phyloP scores from a whole-genome alignment of 2,888 invertebrate genomes.

The Acronicta alni region DNA sequence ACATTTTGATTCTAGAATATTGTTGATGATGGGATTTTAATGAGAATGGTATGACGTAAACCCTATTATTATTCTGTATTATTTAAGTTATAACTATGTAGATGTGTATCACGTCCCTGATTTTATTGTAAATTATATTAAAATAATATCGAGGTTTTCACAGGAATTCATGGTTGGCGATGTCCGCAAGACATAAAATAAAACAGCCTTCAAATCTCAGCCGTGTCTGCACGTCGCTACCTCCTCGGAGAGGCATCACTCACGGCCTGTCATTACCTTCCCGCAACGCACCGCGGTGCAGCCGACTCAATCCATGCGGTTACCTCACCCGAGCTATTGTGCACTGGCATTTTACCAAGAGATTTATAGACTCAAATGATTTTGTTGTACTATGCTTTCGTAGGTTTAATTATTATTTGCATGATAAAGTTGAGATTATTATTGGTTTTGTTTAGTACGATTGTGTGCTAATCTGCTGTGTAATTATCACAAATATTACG shows the following conservation, averaged over 20 bases:
- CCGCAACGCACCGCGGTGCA: constrained; percentile 23
- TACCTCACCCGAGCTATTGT: constrained; percentile 44
- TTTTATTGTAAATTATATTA: too few species aligned
- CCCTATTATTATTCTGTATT: not conserved
- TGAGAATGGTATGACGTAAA: constrained; percentile 45
- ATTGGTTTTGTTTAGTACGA: too few species aligned
- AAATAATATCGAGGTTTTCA: too few species aligned
- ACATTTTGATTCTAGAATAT: constrained; percentile 70
- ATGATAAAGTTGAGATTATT: not conserved
- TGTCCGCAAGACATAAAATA: constrained; percentile 16
- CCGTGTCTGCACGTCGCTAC: constrained; percentile 23
- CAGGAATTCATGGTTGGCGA: not conserved
- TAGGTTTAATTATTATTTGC: constrained; percentile 10
- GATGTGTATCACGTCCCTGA: too few species aligned
- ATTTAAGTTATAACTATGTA: not conserved
- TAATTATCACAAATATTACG: too few species aligned
- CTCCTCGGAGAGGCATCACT: constrained; percentile 40
- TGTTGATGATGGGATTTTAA: constrained; percentile 40
- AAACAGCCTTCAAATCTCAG: constrained; percentile 23
- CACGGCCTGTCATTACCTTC: constrained; percentile 53
- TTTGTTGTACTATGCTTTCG: constrained; percentile 8
- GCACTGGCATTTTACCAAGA: constrained; percentile 39
- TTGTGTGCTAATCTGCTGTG: too few species aligned
- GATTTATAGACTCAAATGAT: constrained; percentile 41
- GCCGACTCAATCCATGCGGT: constrained; percentile 51